A percentile compares a stretch with the other conserved stretches of the same genome.
phyloP scores from a whole-genome alignment of 1,140 invertebrate species.

The Coelopa frigida region DNA sequence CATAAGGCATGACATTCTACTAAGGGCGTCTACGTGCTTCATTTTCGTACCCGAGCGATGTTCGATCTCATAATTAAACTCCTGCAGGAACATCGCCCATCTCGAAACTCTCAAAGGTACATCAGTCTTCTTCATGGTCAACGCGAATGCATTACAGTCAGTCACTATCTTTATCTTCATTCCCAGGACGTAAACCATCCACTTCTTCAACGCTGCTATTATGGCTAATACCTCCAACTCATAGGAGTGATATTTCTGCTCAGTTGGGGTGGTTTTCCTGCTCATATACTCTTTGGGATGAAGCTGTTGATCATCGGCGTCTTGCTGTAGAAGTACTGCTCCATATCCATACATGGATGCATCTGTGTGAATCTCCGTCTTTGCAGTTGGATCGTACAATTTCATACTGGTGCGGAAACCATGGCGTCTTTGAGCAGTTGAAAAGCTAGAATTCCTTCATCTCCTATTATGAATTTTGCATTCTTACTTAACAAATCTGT shows the following conservation, averaged over 20 bases:
- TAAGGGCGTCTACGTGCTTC: conserved; percentile 17
- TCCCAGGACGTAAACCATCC: conserved; percentile 43
- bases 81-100: conserved; percentile 14
- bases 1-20: conserved; percentile 13
- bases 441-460: conserved; percentile 10
- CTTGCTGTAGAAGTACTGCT: conserved; percentile 26
- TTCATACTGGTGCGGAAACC: conserved; percentile 14
- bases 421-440: conserved; percentile 16
- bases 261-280: conserved; percentile 23
- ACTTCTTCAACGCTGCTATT: conserved; percentile 22
- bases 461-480: conserved; percentile 2
- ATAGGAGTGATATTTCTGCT: conserved; percentile 28
- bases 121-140: conserved; percentile 13
- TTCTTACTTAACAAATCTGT: conserved; percentile 4
- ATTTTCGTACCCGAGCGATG: conserved; percentile 16
- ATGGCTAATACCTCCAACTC: conserved; percentile 28
- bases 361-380: conserved; percentile 25
- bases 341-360: conserved; percentile 31
- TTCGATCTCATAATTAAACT: conserved; percentile 15
- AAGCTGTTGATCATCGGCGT: conserved; percentile 16
- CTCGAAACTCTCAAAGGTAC: conserved; percentile 13
- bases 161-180: conserved; percentile 40
- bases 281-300: conserved; percentile 33
- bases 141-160: conserved; percentile 20
- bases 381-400: conserved; percentile 13